These are phyloP conservation scores for Etheostoma perlongum DNA, from an alignment of 2,797 vertebrate genomes.

Conservation along the genomic window DNA sequence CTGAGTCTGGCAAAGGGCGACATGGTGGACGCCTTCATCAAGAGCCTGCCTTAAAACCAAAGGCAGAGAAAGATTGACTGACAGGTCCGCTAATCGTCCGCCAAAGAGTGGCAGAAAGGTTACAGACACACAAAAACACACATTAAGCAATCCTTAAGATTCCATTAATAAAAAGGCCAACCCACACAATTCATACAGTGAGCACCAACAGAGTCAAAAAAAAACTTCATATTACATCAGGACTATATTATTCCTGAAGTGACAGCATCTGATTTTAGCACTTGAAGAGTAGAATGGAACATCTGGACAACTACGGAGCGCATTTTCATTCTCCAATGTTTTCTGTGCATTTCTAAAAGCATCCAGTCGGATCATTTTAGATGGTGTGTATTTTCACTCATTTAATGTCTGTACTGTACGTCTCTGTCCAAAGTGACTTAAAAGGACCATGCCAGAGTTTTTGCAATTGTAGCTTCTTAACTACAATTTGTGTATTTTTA, in stretches of 20 bases:
- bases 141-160: conserved; percentile 83
- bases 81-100: conserved; percentile 57
- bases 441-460: conserved; percentile 46
- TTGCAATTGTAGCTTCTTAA: conserved; percentile 6
- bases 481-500: conserved; percentile 24
- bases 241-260: conserved; percentile 82
- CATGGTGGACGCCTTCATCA: conserved; percentile 49
- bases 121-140: conserved; percentile 75
- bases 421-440: conserved; percentile 12
- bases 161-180: conserved; percentile 82
- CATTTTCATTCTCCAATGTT: conserved; percentile 34
- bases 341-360: conserved; percentile 31
- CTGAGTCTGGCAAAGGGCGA: conserved; percentile 34
- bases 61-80: conserved; percentile 59
- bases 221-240: conserved; percentile 84
- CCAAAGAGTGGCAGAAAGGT: conserved; percentile 59
- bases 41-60: conserved; percentile 52
- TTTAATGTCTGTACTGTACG: conserved; percentile 9
- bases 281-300: conserved; percentile 67
- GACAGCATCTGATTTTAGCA: conserved; percentile 85
- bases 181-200: conserved; percentile 83
- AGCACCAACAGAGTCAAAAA: conserved; percentile 81
- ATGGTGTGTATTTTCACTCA: conserved; percentile 12
- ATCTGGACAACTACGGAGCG: conserved; percentile 52
- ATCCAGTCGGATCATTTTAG: conserved; percentile 32